These are phyloP conservation scores for Macrobrachium rosenbergii DNA, from an alignment of 1,140 invertebrate species.

Conservation along the genomic window DNA sequence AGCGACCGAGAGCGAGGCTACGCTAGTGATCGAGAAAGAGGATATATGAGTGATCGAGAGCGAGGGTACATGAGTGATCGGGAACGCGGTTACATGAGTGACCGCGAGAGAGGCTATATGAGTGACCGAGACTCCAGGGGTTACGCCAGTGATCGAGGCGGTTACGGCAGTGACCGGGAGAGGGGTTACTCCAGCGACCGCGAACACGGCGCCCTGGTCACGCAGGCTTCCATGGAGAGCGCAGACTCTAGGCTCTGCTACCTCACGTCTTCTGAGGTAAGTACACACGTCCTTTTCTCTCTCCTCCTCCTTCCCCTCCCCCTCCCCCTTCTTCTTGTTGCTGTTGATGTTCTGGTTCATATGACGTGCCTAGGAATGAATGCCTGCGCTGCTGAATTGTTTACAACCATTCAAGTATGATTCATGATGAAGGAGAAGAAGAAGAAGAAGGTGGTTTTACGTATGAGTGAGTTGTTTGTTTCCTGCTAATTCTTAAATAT, in stretches of 20 bases:
- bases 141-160: conserved; percentile 75
- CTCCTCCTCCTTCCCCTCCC: not conserved
- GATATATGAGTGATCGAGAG: conserved; percentile 74
- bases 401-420: too few species aligned
- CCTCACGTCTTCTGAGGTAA: conserved; percentile 95
- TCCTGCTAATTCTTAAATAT: too few species aligned
- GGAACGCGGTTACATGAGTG: conserved; percentile 82
- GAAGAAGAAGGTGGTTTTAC: too few species aligned
- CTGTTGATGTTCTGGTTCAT: too few species aligned
- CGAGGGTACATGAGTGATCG: conserved; percentile 74
- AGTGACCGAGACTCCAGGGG: conserved; percentile 82
- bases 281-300: conserved; percentile 69
- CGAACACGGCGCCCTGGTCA: conserved; percentile 63
- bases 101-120: conserved; percentile 84
- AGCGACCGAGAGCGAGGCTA: conserved; percentile 85
- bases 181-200: conserved; percentile 77
- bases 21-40: conserved; percentile 81
- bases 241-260: conserved; percentile 93
- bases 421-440: too few species aligned
- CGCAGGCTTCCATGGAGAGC: conserved; percentile 91
- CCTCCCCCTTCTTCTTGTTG: not conserved
- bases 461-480: too few species aligned
- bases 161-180: conserved; percentile 90
- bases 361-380: too few species aligned
- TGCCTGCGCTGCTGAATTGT: too few species aligned